Base-by-base conservation (phyloP, 37 sponge, comb jelly and placozoan species). In the Tethya wilhelma region DNA sequence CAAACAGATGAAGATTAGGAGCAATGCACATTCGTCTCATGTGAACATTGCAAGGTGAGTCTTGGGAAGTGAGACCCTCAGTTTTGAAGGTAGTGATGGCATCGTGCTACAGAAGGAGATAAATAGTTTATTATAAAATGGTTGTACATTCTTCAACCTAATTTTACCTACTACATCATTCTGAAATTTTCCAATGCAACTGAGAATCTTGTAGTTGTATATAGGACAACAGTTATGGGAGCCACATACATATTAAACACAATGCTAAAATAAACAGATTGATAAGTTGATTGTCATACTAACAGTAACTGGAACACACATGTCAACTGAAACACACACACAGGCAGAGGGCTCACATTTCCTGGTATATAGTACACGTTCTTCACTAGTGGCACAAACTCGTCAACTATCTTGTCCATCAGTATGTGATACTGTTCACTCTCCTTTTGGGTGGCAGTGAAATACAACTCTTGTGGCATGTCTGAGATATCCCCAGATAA, bases 301-400 rank as follows among this genome's bases (percentile, higher is more conserved):
- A n/a, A n/a, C n/a, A n/a, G n/a, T n/a, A n/a, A n/a, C n/a, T n/a
- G n/a, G n/a, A n/a, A n/a, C n/a, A n/a, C n/a, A n/a, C n/a, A n/a
- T n/a, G n/a, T n/a, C n/a, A n/a, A n/a, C n/a, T n/a, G n/a, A n/a
- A n/a, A n/a, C n/a, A n/a, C n/a, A n/a, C n/a, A n/a, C n/a, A n/a
- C n/a, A n/a, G n/a, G n/a, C n/a, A n/a, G n/a, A n/a, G n/a, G n/a
- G 28, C 87, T 83, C 44, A 94, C 95, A 79, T 96, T 96, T 57
- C 96, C 96, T 33, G 96, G 96, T 30, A 96, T 77, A 67, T 84
- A 96, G 63, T 91, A 84, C 23, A 96, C 74, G 14, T 66, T 63
- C 30, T 63, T 57, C 25, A 71, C 63, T 11, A 96, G 69, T 0
- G 72, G 2, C 19, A 46, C 38, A 11, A 90, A 38, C 9, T 36